Evolutionary conservation across 2,797 vertebrate species (phyloP).

Genomic region (Mareca penelope): DNA sequence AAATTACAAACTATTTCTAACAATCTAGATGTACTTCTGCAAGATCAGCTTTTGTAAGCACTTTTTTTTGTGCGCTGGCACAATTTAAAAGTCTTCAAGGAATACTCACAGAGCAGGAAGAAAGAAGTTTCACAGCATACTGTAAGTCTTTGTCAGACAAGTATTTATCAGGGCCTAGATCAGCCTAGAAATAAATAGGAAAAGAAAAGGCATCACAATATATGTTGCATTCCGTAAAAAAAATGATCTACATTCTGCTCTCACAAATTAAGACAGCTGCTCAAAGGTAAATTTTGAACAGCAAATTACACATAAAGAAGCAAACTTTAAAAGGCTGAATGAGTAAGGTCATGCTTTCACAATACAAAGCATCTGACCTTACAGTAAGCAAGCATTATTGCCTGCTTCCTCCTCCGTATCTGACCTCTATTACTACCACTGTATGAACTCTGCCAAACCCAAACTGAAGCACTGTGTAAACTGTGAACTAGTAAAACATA

Average conservation of each 20-base stretch:
- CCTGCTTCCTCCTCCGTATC: not conserved
- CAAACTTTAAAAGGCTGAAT: not conserved
- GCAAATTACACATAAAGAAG: not conserved
- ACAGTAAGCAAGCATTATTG: not conserved
- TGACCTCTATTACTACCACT: not conserved
- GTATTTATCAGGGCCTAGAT: constrained; percentile 95
- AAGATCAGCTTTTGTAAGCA: not conserved
- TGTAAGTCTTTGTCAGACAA: constrained; percentile 97
- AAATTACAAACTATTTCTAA: not conserved
- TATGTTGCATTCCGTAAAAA: not conserved
- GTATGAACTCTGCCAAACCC: not conserved
- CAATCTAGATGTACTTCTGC: not conserved
- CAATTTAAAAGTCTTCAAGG: not conserved
- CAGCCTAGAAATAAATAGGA: constrained; percentile 83
- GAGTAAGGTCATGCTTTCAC: not conserved
- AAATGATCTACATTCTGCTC: not conserved
- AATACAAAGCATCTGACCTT: not conserved
- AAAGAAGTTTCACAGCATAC: constrained; percentile 90
- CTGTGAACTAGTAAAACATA: not conserved
- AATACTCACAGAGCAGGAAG: constrained; percentile 87
- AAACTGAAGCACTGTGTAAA: not conserved
- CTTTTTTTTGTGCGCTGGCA: not conserved
- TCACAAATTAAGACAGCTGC: not conserved
- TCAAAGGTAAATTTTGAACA: not conserved
- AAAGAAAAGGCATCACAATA: not conserved